Conservation (phyloP, 2,113 vertebrate genomes). For the Glareola pratincola region DNA sequence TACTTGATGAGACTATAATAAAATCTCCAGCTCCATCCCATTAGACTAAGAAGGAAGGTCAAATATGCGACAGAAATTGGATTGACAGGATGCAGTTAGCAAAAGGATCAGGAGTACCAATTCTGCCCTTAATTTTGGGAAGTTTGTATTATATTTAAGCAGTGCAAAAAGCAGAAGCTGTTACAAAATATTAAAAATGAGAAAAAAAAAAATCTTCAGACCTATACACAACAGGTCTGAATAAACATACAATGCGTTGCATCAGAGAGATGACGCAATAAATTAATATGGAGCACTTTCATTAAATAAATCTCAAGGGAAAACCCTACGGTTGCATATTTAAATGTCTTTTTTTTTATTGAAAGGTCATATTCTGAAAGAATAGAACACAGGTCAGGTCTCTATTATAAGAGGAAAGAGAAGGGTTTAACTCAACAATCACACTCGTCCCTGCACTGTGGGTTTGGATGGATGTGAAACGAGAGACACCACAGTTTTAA, state of each 20-base stretch:
- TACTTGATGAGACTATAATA: conserved; percentile 40
- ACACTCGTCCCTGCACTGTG: background rate
- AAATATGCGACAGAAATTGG: background rate
- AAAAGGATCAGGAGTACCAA: background rate
- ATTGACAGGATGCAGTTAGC: background rate
- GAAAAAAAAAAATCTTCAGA: background rate
- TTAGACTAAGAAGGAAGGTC: conserved; percentile 43
- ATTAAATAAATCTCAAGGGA: background rate
- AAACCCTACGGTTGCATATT: background rate
- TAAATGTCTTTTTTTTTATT: background rate
- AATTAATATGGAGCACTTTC: background rate
- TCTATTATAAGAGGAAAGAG: background rate
- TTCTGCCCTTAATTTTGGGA: background rate
- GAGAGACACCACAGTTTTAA: background rate
- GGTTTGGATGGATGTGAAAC: background rate
- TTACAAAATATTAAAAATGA: background rate
- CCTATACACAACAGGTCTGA: background rate
- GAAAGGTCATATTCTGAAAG: background rate
- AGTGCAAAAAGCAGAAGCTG: background rate
- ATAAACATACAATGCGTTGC: background rate
- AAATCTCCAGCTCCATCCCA: conserved; percentile 32
- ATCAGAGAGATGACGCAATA: background rate
- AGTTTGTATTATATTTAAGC: background rate
- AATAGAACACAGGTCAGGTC: background rate
- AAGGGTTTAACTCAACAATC: background rate